phyloP scores from a whole-genome alignment of 2,113 vertebrate species.

The Scolopax mira region DNA sequence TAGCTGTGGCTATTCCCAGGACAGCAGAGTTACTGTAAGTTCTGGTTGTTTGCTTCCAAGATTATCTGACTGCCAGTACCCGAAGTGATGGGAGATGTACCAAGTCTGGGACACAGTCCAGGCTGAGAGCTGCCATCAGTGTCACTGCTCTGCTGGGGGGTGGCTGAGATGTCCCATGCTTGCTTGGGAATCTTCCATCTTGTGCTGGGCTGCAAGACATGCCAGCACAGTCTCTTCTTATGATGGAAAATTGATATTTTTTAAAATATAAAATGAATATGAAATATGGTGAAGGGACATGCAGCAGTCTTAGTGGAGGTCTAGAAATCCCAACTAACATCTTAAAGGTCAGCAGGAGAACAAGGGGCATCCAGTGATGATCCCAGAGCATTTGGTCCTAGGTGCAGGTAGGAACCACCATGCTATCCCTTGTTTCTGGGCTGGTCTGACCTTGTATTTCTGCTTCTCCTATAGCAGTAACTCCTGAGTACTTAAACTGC shows the following conservation, averaged over 20 bases:
- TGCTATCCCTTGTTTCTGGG: neutral
- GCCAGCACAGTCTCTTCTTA: neutral
- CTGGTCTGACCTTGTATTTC: neutral
- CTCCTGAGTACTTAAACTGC: neutral
- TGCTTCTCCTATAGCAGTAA: neutral
- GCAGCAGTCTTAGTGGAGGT: neutral
- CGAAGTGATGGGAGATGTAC: neutral
- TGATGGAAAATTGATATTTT: neutral
- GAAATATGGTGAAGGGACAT: neutral
- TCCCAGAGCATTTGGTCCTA: neutral
- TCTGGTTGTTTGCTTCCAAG: neutral
- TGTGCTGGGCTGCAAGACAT: neutral
- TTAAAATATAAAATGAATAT: neutral
- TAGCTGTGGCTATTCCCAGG: neutral
- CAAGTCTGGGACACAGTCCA: neutral
- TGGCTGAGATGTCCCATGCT: neutral
- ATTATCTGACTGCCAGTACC: neutral
- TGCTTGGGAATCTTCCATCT: neutral
- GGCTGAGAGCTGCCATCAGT: neutral
- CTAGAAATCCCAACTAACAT: neutral
- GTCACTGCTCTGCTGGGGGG: neutral
- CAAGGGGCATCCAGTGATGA: neutral
- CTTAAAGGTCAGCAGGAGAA: neutral
- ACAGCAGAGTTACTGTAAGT: fast-evolving
- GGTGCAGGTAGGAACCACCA: neutral